Evolutionary conservation across 2,113 vertebrate species (phyloP), one percentile per base, ranked within the genome.

Genomic region (Suricata suricatta): DNA sequence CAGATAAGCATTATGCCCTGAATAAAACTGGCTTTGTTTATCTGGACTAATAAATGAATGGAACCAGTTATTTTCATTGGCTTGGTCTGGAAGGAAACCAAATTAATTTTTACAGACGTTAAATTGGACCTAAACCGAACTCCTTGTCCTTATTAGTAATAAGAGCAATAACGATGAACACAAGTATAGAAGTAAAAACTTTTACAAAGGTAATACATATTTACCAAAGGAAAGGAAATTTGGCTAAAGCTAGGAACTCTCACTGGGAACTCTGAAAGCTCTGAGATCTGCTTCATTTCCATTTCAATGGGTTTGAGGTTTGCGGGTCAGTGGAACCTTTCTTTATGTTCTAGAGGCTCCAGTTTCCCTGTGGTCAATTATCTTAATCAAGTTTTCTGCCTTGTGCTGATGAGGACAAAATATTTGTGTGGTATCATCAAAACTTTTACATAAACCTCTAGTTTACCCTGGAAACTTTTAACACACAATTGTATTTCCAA

Each of bases 1-100:
- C 96, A 98, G 97, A 98, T 98, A 98, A 98, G 98, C 97, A 98
- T 98, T 98, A 98, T 98, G 93, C 96, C 92, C 72, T 93, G 97
- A 96, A 98, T 97, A 97, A 98, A 98, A 98, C 97, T 93, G 93
- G 81, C 97, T 98, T 97, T 98, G 97, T 98, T 96, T 93, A 96
- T 98, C 97, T 86, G 96, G 54, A 83, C 97, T 96, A 92, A 97
- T 97, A 97, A 96, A 92, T 98, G 97, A 98, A 98, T 97, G 92
- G 96, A 96, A 95, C 92, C 88, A 91, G 97, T 98, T 97, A 96
- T 98, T 98, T 98, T 98, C 85, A 69, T 95, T 98, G 97, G 96
- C 93, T 98, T 95, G 63, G 82, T 89, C 94, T 98, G 97, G 97
- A 98, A 96, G 72, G 72, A 96, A 98, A 97, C 97, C 97, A 96